A percentile compares a stretch with the other conserved stretches of the same genome.
These are phyloP conservation scores for Aphrocallistes beatrix DNA, from an alignment of 37 sponge, comb jelly and placozoan genomes.

Conservation along the genomic window DNA sequence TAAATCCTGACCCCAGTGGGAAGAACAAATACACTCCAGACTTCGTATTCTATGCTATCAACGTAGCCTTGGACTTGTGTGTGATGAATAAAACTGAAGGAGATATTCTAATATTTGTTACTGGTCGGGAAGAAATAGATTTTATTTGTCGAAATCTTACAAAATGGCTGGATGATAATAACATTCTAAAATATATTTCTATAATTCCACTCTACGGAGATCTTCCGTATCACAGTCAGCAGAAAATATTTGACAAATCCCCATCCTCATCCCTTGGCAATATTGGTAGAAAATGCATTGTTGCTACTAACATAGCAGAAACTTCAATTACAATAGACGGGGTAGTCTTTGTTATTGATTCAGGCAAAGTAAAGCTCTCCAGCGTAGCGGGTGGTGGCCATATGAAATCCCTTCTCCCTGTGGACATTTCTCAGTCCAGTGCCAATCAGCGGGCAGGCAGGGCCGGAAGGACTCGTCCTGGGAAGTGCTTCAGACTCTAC, in stretches of 20 bases:
- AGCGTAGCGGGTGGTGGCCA: background rate
- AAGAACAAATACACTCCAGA: background rate
- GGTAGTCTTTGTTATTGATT: background rate
- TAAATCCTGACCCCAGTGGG: background rate
- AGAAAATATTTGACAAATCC: background rate
- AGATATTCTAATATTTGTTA: background rate
- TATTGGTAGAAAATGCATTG: background rate
- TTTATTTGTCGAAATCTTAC: background rate
- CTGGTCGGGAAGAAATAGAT: background rate
- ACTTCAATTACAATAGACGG: constrained; percentile 5
- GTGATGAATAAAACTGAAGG: background rate
- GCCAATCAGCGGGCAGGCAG: background rate
- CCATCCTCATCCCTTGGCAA: background rate
- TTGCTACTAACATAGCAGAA: background rate
- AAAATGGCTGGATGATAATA: background rate
- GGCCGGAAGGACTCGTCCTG: background rate
- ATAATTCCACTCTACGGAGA: background rate
- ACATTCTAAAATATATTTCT: no score
- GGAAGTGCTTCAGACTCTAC: background rate
- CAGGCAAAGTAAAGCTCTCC: background rate
- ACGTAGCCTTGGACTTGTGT: background rate
- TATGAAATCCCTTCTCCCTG: constrained; percentile 6
- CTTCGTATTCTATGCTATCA: background rate
- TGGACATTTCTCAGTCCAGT: background rate
- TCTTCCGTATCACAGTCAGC: background rate